Base-by-base conservation (phyloP, 1,140 invertebrate genomes). In the Camponotus floridanus region DNA sequence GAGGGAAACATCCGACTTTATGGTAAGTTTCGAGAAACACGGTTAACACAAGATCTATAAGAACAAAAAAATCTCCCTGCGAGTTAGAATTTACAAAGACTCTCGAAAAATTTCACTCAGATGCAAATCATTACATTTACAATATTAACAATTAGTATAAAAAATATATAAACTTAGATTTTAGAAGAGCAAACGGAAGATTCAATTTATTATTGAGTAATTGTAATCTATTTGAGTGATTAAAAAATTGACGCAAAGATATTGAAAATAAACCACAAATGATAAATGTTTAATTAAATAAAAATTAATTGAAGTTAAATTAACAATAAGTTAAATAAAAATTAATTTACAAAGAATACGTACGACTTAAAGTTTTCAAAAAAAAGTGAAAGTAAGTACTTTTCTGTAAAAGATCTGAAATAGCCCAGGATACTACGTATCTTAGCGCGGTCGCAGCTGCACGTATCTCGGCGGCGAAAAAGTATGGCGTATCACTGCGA, bases 1-100 rank as follows among this genome's bases (percentile, higher is more conserved):
- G 97, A 98, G 92, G 98, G 98, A 64, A 97, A 97, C 87, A 98
- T 99, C 92, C 96, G 97, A 87, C 96, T 99, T 61, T 98, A 98
- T 92, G 98, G 98, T 99, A 95, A 97, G 97, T 95, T 76, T 68
- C 48, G 11, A n/a, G n/a, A n/a, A n/a, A n/a, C n/a, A 6, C 18
- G 26, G 55, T 45, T 79, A 80, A 81, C 15, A 55, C 62, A 26
- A 26, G 0, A 51, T 83, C 51, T 11, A 55, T 55, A 73, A 86
- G 33, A 64, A 21, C 11, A 39, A 76, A 68, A 26, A 86, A 90
- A 79, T 68, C 59, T 84, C 39, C n/a, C n/a, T 26, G 73, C 18
- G 33, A 21, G 79, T 6, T 61, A 13, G 3, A 3, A 26, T 18
- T 73, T 71, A 51, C 31, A 26, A n/a, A 48, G 4, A 73, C 18